These are phyloP conservation scores for Machaerirhynchus nigripectus DNA, from an alignment of 2,113 vertebrate genomes.

Conservation along the genomic window DNA sequence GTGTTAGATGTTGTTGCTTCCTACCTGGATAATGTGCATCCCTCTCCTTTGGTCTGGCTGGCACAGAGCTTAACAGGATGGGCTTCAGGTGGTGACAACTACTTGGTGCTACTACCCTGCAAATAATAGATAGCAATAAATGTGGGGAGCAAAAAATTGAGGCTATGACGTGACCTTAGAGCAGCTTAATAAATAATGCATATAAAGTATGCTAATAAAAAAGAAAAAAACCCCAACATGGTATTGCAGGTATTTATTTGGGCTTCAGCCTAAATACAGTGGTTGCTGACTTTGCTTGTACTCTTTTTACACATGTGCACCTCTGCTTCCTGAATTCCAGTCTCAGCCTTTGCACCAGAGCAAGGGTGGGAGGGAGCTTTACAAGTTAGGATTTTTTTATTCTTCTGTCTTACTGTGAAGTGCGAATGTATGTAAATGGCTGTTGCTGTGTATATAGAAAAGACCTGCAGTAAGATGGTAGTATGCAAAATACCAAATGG, in stretches of 20 bases:
- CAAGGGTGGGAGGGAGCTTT: not conserved
- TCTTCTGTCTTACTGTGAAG: not conserved
- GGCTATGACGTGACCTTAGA: not conserved
- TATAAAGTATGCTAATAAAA: not conserved
- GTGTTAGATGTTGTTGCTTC: fast-evolving
- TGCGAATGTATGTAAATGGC: not conserved
- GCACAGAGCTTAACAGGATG: not conserved
- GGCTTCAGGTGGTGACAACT: not conserved
- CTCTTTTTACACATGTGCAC: not conserved
- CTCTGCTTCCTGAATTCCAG: not conserved
- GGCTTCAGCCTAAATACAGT: not conserved
- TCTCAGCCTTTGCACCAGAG: not conserved
- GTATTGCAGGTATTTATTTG: not conserved
- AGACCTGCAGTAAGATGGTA: not conserved
- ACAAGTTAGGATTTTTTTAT: not conserved
- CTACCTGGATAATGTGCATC: fast-evolving
- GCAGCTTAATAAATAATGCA: constrained; percentile 34
- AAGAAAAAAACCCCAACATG: not conserved
- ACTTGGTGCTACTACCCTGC: not conserved
- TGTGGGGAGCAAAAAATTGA: not conserved
- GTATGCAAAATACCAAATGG: not conserved
- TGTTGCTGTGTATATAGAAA: not conserved
- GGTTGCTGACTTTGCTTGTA: not conserved
- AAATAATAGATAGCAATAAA: not conserved
- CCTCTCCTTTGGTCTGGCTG: not conserved